Evolutionary conservation across 2,797 vertebrate species (phyloP), one percentile per base, ranked within the genome.

Genomic region (Sebastes jordani): DNA sequence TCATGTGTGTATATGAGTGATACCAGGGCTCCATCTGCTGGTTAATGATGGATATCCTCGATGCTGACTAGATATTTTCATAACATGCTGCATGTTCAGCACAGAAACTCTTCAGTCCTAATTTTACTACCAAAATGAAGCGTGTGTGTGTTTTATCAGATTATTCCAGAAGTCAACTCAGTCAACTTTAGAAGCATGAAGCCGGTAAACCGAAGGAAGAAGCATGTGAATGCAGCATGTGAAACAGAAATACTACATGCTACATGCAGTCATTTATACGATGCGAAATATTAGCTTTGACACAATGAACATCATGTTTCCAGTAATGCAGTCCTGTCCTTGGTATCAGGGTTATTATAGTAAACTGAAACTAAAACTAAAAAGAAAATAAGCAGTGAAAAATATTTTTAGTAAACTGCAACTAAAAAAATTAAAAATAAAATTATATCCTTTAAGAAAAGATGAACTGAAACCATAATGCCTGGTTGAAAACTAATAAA

Each of bases 1-100:
- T 46, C 16, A 42, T 42, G 6, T 46, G 16, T 46, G 42, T 18
- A 13, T 23, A 62, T 29, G 46, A 18, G 52, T 70, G 42, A 67
- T 30, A 16, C 52, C 0, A 75, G 23, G 11, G 77, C 85, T 52
- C 89, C 85, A 80, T 72, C 91, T 94, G 74, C 84, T 91, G 92
- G 83, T 60, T 14, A 66, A 49, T n/a, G 36, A 18, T 25, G 32
- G 63, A 38, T 23, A 18, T 46, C 6, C 18, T 61, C 6, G 32
- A 22, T 62, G 71, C 76, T 79, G 59, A 27, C 10, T 1, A 7
- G n/a, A 23, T 64, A 10, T 25, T 36, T 32, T 55, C 20, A 36
- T 5, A 29, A 66, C 58, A 20, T 52, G 69, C 72, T 76, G 72
- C 82, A 86, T 80, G 69, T 36, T 80, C 9, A 71, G 9, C 5